A percentile compares a stretch with the other conserved stretches of the same genome.
Conservation (phyloP, 1,140 invertebrate species). For the Brachionus rubens region DNA sequence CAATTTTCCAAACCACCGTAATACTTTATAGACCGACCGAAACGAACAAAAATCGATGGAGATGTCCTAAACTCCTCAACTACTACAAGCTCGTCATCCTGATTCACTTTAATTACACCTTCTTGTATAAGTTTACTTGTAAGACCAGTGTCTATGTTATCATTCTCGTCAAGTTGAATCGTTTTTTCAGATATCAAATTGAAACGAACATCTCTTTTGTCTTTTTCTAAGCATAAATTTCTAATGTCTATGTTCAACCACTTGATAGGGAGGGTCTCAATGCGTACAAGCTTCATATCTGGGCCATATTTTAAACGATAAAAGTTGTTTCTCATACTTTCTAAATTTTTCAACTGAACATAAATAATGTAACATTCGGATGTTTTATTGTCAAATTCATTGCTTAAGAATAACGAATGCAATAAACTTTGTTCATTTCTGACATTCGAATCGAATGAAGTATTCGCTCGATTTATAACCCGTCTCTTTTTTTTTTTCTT, state of each 20-base stretch:
- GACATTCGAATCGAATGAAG: constrained; percentile 16
- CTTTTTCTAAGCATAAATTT: neutral
- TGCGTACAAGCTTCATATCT: neutral
- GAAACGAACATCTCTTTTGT: neutral
- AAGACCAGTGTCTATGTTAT: neutral
- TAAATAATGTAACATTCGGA: neutral
- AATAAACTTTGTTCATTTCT: neutral
- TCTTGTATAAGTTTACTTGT: neutral
- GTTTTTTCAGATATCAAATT: constrained; percentile 20
- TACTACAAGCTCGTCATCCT: neutral
- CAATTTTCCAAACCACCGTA: neutral
- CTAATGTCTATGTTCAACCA: constrained; percentile 11
- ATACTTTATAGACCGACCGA: neutral
- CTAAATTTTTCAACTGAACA: neutral
- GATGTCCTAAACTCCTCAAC: neutral
- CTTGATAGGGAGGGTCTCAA: constrained; percentile 12
- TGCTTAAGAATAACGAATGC: neutral
- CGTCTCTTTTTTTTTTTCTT: constrained; percentile 10
- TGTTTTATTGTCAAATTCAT: constrained; percentile 2
- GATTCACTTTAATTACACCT: neutral
- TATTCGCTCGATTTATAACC: neutral
- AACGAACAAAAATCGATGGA: neutral
- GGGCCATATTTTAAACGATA: neutral
- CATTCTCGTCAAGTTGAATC: neutral
- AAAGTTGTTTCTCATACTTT: neutral